phyloP scores from a whole-genome alignment of 1,140 invertebrate genomes.

The Zeugodacus cucurbitae region DNA sequence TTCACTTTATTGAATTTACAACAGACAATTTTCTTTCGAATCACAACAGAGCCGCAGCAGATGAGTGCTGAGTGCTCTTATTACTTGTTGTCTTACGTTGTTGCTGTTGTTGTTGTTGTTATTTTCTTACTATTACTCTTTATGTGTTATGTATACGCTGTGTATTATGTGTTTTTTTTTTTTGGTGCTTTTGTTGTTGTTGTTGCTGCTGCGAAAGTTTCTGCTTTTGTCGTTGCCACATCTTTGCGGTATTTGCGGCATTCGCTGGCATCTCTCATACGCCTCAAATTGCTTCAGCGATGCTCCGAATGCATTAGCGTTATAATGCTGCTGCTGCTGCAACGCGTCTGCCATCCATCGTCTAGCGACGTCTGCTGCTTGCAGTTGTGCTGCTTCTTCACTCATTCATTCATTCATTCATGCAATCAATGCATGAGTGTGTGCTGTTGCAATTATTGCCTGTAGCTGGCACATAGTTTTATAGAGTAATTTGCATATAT shows the following conservation, averaged over 20 bases:
- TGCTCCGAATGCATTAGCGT: neutral
- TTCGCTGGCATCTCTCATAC: constrained; percentile 26
- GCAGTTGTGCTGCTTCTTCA: constrained; percentile 35
- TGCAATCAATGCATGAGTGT: too few species aligned
- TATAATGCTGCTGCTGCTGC: too few species aligned
- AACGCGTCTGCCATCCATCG: neutral
- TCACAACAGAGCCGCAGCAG: neutral
- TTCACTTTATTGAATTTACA: constrained; percentile 26
- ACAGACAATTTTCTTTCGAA: neutral
- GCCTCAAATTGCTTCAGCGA: constrained; percentile 17
- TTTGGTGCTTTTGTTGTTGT: too few species aligned
- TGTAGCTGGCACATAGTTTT: constrained; percentile 20
- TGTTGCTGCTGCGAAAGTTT: constrained; percentile 6
- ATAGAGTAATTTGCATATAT: constrained; percentile 37
- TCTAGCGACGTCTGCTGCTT: neutral
- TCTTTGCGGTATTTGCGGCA: constrained; percentile 27
- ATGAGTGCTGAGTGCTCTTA: neutral
- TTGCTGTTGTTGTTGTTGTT: neutral
- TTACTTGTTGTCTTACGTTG: neutral
- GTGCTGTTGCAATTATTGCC: neutral
- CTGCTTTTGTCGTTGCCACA: constrained; percentile 12
- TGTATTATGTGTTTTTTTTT: too few species aligned
- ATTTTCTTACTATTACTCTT: neutral
- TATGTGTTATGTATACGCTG: neutral
- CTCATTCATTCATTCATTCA: neutral